Evolutionary conservation across 2,113 vertebrate species (phyloP).

Genomic region (Spea multiplicata): DNA sequence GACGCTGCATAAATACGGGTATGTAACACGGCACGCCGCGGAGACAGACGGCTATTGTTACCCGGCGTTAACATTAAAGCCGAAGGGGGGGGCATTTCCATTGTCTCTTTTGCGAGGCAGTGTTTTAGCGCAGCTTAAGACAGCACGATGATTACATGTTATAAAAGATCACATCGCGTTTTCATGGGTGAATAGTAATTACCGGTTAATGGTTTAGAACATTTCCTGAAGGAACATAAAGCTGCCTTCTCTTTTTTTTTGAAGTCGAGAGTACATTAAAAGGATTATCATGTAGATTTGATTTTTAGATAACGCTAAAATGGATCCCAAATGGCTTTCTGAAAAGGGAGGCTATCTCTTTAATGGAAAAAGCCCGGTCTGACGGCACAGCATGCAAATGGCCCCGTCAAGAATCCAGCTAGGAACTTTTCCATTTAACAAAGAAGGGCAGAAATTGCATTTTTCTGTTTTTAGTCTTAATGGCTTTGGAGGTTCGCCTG

Average conservation of each 20-base stretch:
- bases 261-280: slow-evolving; percentile 85
- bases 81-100: slow-evolving; percentile 18
- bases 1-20: no score
- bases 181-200: slow-evolving; percentile 76
- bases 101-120: slow-evolving; percentile 45
- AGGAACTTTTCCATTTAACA: slow-evolving; percentile 63
- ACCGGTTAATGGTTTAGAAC: slow-evolving; percentile 78
- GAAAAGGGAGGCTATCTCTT: slow-evolving; percentile 90
- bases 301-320: slow-evolving; percentile 90
- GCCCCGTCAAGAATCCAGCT: slow-evolving; percentile 69
- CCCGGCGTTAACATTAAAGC: no score
- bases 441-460: slow-evolving; percentile 59
- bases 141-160: slow-evolving; percentile 61
- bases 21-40: no score
- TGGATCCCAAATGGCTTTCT: slow-evolving; percentile 89
- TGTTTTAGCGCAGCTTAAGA: slow-evolving; percentile 57
- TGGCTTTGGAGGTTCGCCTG: slow-evolving; percentile 67
- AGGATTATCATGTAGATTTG: slow-evolving; percentile 87
- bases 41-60: no score
- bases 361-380: slow-evolving; percentile 91
- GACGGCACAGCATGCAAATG: slow-evolving; percentile 81
- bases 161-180: slow-evolving; percentile 66
- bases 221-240: slow-evolving; percentile 77
- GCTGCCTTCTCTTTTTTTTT: slow-evolving; percentile 61
- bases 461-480: slow-evolving; percentile 68